Evolutionary conservation across 2,113 vertebrate genomes (phyloP).

Genomic region (Noturus placidus): DNA sequence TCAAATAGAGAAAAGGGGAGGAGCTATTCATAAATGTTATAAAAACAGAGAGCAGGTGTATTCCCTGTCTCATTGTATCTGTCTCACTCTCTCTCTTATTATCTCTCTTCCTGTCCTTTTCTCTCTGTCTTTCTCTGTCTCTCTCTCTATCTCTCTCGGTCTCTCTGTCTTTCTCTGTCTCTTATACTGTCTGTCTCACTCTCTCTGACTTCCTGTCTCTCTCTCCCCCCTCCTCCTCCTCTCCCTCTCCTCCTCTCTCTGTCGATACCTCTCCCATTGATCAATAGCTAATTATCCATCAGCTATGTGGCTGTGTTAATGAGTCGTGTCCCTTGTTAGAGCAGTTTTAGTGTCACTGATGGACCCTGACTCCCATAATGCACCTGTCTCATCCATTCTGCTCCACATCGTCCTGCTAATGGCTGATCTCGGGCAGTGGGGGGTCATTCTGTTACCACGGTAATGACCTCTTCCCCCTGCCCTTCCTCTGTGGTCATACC

Average conservation of each 20-base stretch:
- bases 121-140: too few species aligned
- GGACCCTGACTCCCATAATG: conserved; percentile 43
- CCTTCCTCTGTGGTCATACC: conserved; percentile 28
- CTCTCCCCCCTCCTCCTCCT: background rate
- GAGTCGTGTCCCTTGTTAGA: conserved; percentile 23
- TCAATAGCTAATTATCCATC: conserved; percentile 55
- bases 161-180: background rate
- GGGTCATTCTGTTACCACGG: conserved; percentile 31
- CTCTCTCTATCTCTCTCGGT: background rate
- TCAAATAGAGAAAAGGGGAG: conserved; percentile 1
- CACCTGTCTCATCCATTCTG: conserved; percentile 21
- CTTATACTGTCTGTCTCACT: too few species aligned
- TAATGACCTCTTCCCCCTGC: conserved; percentile 44
- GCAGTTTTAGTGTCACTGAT: conserved; percentile 8
- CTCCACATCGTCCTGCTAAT: conserved; percentile 29
- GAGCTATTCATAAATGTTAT: background rate
- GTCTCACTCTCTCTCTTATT: conserved; percentile 3
- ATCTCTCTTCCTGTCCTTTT: background rate
- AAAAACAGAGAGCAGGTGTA: background rate
- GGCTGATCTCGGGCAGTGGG: conserved; percentile 9
- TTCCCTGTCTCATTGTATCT: background rate
- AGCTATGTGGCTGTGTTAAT: conserved; percentile 35
- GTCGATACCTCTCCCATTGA: conserved; percentile 28
- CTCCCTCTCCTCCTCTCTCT: background rate
- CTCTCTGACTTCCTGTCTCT: background rate